Base-by-base conservation (phyloP, 2,113 vertebrate genomes). In the Melanostigma gelatinosum region DNA sequence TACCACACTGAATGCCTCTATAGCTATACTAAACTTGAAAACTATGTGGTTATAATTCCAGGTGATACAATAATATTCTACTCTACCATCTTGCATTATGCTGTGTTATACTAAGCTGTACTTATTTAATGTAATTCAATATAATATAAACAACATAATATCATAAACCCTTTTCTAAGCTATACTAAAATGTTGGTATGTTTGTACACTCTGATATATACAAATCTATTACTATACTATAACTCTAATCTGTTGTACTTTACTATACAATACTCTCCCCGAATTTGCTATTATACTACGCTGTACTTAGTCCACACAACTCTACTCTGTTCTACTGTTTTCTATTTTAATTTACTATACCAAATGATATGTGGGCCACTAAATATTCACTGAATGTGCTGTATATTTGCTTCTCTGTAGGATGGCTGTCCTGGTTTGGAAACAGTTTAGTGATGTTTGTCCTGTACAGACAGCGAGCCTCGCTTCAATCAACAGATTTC, bases 361-460 rank as follows among this genome's bases (percentile, higher is more conserved):
- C 1, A 36, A n/a, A 62, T 16, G 36, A n/a, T 65, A 54, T 66
- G 22, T 34, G 34, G 12, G 10, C 64, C 3, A 38, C 40, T 65
- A 9, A 10, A 24, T 75, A 24, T 50, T 42, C 11, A 22, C 22
- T 34, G 8, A 66, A 13, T 32, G 48, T 58, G n/a, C 13, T 63
- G 29, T 68, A 1, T 83, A 34, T 84, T 34, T 88, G 6, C 69
- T 64, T 92, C 75, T 87, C 77, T 60, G 65, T 62, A 97, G 96
- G 96, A 57, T 97, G 96, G 96, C 87, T 96, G 42, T 96, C 97
- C 69, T 97, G 96, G 97, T 96, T 97, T 91, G 95, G 96, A 83
- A 97, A 97, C 92, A 96, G 95, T 82, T 82, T 96, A 72, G 96
- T 96, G 86, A 95, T 97, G 75, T 96, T 97, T 87, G 91, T 97